These are phyloP conservation scores for Channa argus DNA, from an alignment of 2,113 vertebrate genomes.

Conservation along the genomic window DNA sequence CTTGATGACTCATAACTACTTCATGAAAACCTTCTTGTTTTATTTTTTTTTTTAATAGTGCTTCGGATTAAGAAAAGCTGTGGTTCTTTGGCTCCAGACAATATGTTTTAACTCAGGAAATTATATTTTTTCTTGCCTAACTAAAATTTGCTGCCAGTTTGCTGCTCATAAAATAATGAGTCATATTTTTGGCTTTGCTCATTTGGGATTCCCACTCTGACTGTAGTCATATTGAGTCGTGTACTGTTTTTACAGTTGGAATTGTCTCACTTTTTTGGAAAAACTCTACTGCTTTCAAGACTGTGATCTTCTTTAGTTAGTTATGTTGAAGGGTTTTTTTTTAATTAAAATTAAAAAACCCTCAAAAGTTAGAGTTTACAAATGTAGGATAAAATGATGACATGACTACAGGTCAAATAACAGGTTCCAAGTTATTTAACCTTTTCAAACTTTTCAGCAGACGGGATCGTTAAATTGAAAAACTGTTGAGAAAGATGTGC, in stretches of 20 bases:
- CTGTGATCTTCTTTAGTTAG: too few species aligned
- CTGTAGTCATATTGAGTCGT: background rate
- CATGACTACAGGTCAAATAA: background rate
- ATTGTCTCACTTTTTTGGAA: background rate
- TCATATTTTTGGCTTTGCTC: constrained; percentile 27
- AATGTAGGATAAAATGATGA: too few species aligned
- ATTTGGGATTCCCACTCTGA: background rate
- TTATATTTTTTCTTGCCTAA: background rate
- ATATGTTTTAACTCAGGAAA: background rate
- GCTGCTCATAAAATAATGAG: constrained; percentile 14
- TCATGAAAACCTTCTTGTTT: constrained; percentile 1
- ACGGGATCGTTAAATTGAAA: background rate
- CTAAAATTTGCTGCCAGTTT: constrained; percentile 9
- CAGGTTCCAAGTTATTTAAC: too few species aligned
- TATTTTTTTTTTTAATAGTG: background rate
- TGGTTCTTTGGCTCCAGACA: background rate
- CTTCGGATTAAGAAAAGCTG: background rate
- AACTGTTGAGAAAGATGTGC: background rate
- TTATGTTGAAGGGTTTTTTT: too few species aligned
- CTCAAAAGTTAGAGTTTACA: too few species aligned
- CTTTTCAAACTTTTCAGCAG: background rate
- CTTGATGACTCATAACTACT: background rate
- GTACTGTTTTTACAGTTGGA: background rate
- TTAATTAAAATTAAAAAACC: too few species aligned
- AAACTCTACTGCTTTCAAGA: background rate